Conservation (phyloP, 2,888 invertebrate genomes). For the Pilophorus perplexus region DNA sequence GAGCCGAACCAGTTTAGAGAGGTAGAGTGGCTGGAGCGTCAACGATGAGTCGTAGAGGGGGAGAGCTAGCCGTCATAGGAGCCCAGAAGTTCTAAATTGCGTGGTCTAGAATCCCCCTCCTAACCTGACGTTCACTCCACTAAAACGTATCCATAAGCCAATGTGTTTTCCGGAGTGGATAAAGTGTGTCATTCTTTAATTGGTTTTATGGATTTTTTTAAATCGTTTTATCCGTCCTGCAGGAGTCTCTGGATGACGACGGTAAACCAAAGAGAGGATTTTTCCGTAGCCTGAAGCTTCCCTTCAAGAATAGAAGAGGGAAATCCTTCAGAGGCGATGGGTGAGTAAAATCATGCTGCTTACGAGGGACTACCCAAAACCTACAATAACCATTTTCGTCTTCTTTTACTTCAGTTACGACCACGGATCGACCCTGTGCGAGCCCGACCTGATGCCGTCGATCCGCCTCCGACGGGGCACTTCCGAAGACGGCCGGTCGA, state of each 20-base stretch:
- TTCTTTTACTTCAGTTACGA: constrained; percentile 13
- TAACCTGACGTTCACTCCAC: too few relatives aligned
- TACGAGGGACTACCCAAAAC: too few relatives aligned
- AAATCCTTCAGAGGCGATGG: constrained; percentile 45
- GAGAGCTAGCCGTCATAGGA: too few relatives aligned
- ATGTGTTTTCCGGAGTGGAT: too few relatives aligned
- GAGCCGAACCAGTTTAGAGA: too few relatives aligned
- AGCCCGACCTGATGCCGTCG: constrained; percentile 7
- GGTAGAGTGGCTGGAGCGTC: too few relatives aligned
- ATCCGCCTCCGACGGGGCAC: constrained; percentile 16
- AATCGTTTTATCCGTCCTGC: too few relatives aligned
- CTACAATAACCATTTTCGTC: background rate
- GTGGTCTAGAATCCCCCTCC: too few relatives aligned
- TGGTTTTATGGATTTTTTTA: background rate
- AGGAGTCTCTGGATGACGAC: constrained; percentile 55
- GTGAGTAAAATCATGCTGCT: constrained; percentile 26
- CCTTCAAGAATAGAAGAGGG: constrained; percentile 57
- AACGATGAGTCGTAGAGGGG: too few relatives aligned
- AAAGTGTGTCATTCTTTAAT: background rate
- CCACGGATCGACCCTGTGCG: constrained; percentile 1
- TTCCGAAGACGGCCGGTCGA: constrained; percentile 20
- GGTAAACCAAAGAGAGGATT: constrained; percentile 63
- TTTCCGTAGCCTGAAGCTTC: constrained; percentile 70
- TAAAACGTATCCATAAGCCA: too few relatives aligned
- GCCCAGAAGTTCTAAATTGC: too few relatives aligned